Evolutionary conservation across 2,113 vertebrate species (phyloP).

Genomic region (Poeciliopsis retropinna): DNA sequence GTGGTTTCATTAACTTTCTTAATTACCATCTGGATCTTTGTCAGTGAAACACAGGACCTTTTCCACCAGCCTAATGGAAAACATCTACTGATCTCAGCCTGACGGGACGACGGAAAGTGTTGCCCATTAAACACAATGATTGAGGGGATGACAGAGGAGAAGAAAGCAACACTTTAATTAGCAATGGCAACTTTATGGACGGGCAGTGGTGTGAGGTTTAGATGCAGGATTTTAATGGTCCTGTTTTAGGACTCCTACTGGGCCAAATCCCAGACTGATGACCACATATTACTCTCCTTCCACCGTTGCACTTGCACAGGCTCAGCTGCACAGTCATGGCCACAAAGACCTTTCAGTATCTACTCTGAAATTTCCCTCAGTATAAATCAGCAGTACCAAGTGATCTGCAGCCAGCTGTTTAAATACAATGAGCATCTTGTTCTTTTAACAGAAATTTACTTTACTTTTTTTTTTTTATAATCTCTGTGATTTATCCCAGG

Average conservation of each 20-base stretch:
- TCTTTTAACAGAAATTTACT: slow-evolving; percentile 22
- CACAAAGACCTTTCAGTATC: slow-evolving; percentile 30
- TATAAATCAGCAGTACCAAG: slow-evolving; percentile 40
- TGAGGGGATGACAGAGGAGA: slow-evolving; percentile 32
- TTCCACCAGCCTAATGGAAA: slow-evolving; percentile 52
- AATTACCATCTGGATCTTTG: slow-evolving; percentile 51
- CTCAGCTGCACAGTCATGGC: not conserved
- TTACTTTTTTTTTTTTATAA: slow-evolving; percentile 12
- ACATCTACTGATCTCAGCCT: slow-evolving; percentile 21
- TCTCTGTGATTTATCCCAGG: slow-evolving; percentile 19
- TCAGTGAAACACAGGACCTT: slow-evolving; percentile 42
- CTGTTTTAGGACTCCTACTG: slow-evolving; percentile 56
- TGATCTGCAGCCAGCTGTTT: slow-evolving; percentile 36
- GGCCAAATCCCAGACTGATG: slow-evolving; percentile 36
- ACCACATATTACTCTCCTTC: slow-evolving; percentile 33
- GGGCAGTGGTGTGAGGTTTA: slow-evolving; percentile 47
- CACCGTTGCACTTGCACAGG: slow-evolving; percentile 3
- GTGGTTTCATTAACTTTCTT: slow-evolving; percentile 37
- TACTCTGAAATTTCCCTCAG: slow-evolving; percentile 6
- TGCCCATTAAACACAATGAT: slow-evolving; percentile 50
- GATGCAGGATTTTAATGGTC: slow-evolving; percentile 53
- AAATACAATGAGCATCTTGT: slow-evolving; percentile 35
- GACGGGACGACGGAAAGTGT: slow-evolving; percentile 40
- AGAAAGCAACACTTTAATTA: slow-evolving; percentile 63
- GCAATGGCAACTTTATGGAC: slow-evolving; percentile 57